Evolutionary conservation across 2,797 vertebrate species (phyloP).

Genomic region (Rhinogobio ventralis): DNA sequence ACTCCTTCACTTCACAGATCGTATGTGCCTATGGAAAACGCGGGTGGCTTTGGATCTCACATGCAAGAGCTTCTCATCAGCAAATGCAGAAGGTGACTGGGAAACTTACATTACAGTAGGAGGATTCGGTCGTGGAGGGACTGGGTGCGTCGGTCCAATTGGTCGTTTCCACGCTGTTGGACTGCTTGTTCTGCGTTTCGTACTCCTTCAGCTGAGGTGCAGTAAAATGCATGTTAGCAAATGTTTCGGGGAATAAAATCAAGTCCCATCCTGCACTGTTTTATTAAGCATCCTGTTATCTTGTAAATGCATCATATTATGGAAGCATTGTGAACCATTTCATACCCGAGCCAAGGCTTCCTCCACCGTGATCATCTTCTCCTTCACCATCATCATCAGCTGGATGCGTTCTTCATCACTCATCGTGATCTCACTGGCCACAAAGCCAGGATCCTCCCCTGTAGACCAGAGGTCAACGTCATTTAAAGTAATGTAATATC

Average conservation of each 20-base stretch:
- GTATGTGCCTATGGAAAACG: neutral
- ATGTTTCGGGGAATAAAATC: neutral
- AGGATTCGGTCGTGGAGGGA: constrained; percentile 81
- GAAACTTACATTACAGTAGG: constrained; percentile 88
- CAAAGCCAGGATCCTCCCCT: constrained; percentile 96
- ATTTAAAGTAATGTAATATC: neutral
- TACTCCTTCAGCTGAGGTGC: constrained; percentile 94
- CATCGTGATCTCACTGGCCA: constrained; percentile 99
- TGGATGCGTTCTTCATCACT: constrained; percentile 98
- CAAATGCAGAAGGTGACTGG: neutral
- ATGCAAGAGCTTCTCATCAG: neutral
- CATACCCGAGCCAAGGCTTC: constrained; percentile 97
- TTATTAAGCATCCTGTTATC: neutral
- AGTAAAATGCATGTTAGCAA: neutral
- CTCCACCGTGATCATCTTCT: constrained; percentile 99
- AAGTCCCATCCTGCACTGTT: neutral
- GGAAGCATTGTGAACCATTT: neutral
- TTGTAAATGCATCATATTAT: constrained; percentile 34
- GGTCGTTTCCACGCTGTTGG: constrained; percentile 74
- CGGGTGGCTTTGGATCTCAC: neutral
- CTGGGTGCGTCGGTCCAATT: constrained; percentile 89
- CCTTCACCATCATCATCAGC: constrained; percentile 99
- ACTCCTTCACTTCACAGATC: neutral
- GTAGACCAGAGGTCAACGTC: constrained; percentile 7
- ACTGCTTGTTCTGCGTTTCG: constrained; percentile 89